Evolutionary conservation across 2,113 vertebrate species (phyloP), one percentile per base, ranked within the genome.

Genomic region (Passer domesticus): DNA sequence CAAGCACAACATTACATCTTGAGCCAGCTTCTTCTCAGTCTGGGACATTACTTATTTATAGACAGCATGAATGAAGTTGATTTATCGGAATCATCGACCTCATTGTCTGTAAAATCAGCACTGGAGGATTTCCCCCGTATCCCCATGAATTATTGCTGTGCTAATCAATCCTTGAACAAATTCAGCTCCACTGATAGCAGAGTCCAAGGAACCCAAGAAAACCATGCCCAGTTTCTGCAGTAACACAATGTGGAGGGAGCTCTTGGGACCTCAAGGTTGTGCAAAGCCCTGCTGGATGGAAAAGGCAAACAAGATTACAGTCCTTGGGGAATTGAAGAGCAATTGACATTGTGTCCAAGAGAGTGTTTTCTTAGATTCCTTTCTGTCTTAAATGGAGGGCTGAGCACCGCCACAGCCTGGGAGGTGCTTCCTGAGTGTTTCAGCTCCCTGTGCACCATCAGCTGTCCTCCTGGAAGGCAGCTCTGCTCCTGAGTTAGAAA

Each of bases 1-100:
- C 52, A 86, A 89, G 33, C 25, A 74, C 37, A 75, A 68, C 76
- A 53, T 21, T 82, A 62, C 68, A 92, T 52, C n/a, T 35, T 23
- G 58, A 94, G 83, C 86, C 92, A 93, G 68, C 53, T 94, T 83
- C 88, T 96, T 73, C 90, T 19, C 62, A 60, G 60, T n/a, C 76
- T 69, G 73, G 76, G 73, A 72, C 66, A 64, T 90, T 64, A 94
- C 44, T 93, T 96, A 87, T 92, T 97, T 96, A 92, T 84, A 87
- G 90, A 35, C 64, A 89, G 60, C 49, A 68, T 78, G 95, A 97
- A 94, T 93, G 47, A 86, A 64, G 72, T 68, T 78, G 86, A 93
- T 96, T 95, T 95, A 90, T 93, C 4, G 0, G 76, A 94, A 92
- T 87, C 60, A 73, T 83, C 33, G 5, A 89, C 88, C 76, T 90